Base-by-base conservation (phyloP, 2,888 invertebrate genomes). In the Callimorpha dominula region DNA sequence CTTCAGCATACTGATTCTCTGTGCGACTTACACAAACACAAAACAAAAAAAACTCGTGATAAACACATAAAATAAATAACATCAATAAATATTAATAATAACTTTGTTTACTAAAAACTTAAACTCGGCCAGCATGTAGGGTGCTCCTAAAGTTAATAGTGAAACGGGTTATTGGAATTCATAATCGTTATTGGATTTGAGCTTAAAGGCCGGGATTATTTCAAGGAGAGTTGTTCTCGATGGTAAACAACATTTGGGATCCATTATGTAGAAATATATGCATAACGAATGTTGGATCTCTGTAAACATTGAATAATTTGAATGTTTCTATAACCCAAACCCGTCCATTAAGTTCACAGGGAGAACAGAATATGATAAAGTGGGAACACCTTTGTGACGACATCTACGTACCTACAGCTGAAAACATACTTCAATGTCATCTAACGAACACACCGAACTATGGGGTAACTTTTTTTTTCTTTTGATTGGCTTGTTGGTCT, bases 181-280 rank as follows among this genome's bases (percentile, higher is more conserved):
- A 49, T 62, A 57, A 68, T 62, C 31, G 50, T 62, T 50, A 68
- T 62, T 62, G 12, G 31, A 49, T 62, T 69, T 50, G 50, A n/a
- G 49, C 31, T 69, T 69, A 63, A 15, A 62, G 15, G 42, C 31
- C 52, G n/a, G 68, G 68, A 60, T 15, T 60, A 31, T 60, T 68
- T 31, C 15, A 42, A 42, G 31, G 40, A 9, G 4, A 52, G 17
- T 64, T n/a, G 43, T 43, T 42, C n/a, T 40, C 40, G 40, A n/a
- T 12, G 17, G 42, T 67, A 52, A 52, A 67, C 52, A 54, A 52
- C 17, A n/a, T 40, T 46, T 12, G 49, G 49, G 60, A 60, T 31
- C 31, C 60, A 60, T 60, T 60, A 31, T 60, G 31, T 60, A 60
- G 60, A 60, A 31, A 57, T 57, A 31, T 31, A 31, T 60, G 20